Base-by-base conservation (phyloP, 2,113 vertebrate species). In the Phylloscopus whistleri region DNA sequence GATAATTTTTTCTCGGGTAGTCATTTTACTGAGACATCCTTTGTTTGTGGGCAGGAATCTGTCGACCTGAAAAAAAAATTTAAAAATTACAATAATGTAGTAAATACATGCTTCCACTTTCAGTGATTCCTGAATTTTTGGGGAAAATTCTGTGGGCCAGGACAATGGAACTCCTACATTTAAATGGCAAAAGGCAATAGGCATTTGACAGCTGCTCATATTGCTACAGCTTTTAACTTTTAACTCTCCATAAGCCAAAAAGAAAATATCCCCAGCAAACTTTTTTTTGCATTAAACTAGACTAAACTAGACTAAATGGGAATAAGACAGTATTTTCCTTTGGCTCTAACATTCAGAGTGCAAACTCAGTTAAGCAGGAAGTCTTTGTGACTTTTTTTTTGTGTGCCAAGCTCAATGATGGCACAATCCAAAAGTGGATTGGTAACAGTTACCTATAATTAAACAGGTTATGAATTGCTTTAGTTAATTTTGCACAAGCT, bases 51-150 rank as follows among this genome's bases (percentile, higher is more conserved):
- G 31, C 52, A 75, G 52, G 56, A 63, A 63, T 66, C 30, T 55
- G 7, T 51, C 20, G 3, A 67, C 33, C 6, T 67, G 41, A 60
- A 87, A 39, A 27, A 67, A 82, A 46, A 70, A 35, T 43, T 17
- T 43, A n/a, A 6, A 3, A 0, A 0, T 13, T 59, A 21, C 16
- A 27, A 3, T 5, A 55, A 13, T 11, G 15, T 33, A 67, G 53
- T n/a, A 67, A 73, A 52, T 24, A 5, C 0, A 0, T 63, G 8
- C 22, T 69, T 91, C 44, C 15, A 5, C 3, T 79, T 82, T 41
- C 62, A 76, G 44, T 39, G 41, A 69, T 73, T 66, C 37, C 26
- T 69, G 39, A 16, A 27, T 85, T 80, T 83, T 53, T 1, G 2
- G 7, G 19, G 26, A 11, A 53, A 91, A 80, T 3, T 53, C 0